Conservation (phyloP, 2,113 vertebrate species). For the Mixornis gularis region DNA sequence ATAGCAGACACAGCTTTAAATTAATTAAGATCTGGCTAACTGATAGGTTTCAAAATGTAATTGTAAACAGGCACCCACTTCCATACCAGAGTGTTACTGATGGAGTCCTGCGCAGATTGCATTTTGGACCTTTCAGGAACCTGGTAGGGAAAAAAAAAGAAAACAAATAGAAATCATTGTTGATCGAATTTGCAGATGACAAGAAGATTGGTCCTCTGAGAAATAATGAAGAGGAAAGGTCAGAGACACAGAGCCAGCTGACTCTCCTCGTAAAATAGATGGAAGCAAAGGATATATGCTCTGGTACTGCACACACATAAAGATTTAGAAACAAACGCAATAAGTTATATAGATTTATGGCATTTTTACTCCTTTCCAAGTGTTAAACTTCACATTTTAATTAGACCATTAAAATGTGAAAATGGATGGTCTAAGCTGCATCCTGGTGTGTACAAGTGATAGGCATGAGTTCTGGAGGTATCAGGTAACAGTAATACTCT, state of each 20-base stretch:
- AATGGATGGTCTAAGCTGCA: background rate
- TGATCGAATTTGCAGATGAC: slow-evolving; percentile 26
- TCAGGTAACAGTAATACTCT: background rate
- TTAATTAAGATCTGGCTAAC: slow-evolving; percentile 20
- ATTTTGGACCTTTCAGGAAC: background rate
- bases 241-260: background rate
- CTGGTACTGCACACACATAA: background rate
- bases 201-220: slow-evolving; percentile 16
- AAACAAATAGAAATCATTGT: background rate
- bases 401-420: background rate
- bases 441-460: background rate
- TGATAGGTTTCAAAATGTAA: slow-evolving; percentile 29
- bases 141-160: background rate
- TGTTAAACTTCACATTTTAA: background rate
- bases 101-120: background rate
- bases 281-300: background rate
- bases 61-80: background rate
- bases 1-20: slow-evolving; percentile 1
- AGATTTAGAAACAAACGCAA: background rate
- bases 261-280: background rate
- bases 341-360: background rate
- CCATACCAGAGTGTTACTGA: background rate
- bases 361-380: background rate
- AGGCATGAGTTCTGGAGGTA: background rate
- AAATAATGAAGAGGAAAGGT: slow-evolving; percentile 40